These are phyloP conservation scores for Lepidochrysops patricia DNA, from an alignment of 2,888 invertebrate species.

Conservation along the genomic window DNA sequence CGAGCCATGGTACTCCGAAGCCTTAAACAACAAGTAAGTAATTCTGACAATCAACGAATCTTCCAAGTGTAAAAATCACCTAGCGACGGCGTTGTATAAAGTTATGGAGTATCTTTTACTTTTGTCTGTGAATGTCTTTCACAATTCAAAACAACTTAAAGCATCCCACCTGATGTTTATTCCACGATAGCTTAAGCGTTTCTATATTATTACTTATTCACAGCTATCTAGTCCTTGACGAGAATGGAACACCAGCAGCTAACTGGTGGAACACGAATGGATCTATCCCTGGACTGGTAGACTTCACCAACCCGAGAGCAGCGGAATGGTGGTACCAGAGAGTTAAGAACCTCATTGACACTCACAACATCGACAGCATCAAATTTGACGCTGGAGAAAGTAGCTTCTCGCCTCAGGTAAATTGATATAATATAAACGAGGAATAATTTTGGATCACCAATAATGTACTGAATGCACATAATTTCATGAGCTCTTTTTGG, in stretches of 20 bases:
- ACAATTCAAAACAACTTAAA: too few species aligned
- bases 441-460: too few species aligned
- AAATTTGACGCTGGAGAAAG: constrained; percentile 89
- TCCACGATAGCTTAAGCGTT: too few species aligned
- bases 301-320: constrained; percentile 82
- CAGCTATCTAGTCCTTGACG: constrained; percentile 66
- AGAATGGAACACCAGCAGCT: constrained; percentile 54
- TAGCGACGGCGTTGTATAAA: not conserved
- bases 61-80: not conserved
- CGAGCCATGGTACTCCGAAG: constrained; percentile 73
- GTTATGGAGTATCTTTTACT: too few species aligned
- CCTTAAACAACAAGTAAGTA: constrained; percentile 70
- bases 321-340: constrained; percentile 76
- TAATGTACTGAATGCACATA: too few species aligned
- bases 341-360: constrained; percentile 66
- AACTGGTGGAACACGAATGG: constrained; percentile 73
- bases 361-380: constrained; percentile 81
- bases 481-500: too few species aligned
- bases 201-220: not conserved
- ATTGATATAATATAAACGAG: too few species aligned
- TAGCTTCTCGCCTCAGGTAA: constrained; percentile 77
- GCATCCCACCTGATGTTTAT: too few species aligned
- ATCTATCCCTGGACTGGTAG: constrained; percentile 73
- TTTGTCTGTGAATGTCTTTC: too few species aligned
- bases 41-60: too few species aligned